Conservation (phyloP, 2,888 invertebrate genomes). For the Osmoderma eremita region DNA sequence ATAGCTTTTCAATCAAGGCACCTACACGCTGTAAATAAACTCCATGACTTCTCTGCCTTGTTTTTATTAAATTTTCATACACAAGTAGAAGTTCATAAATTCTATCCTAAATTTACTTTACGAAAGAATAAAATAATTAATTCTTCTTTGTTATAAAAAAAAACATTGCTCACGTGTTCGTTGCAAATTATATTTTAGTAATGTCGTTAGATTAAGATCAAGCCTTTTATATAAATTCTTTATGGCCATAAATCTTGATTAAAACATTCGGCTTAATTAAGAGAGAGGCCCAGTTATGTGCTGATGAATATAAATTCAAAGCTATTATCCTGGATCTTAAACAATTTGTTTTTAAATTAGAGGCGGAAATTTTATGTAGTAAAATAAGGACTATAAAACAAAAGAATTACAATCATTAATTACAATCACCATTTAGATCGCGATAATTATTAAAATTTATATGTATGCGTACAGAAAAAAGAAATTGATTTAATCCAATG, state of each 20-base stretch:
- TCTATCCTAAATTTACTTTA: too few relatives aligned
- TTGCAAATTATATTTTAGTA: background rate
- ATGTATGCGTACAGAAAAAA: background rate
- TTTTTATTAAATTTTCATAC: too few relatives aligned
- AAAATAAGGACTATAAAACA: constrained; percentile 13
- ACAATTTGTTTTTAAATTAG: constrained; percentile 24
- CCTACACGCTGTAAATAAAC: too few relatives aligned
- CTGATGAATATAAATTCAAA: constrained; percentile 3
- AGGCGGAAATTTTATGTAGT: background rate
- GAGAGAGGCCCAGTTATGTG: background rate
- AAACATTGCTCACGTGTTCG: too few relatives aligned
- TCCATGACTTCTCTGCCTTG: too few relatives aligned
- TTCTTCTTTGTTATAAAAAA: too few relatives aligned
- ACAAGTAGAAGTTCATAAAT: too few relatives aligned
- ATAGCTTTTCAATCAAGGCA: too few relatives aligned
- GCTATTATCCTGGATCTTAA: constrained; percentile 22
- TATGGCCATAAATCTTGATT: constrained; percentile 31
- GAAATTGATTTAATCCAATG: background rate
- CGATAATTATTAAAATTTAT: constrained; percentile 14
- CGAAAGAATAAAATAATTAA: too few relatives aligned
- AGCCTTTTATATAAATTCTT: constrained; percentile 4
- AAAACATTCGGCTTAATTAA: constrained; percentile 22
- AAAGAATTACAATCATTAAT: constrained; percentile 14
- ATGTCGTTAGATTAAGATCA: constrained; percentile 8
- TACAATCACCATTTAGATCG: constrained; percentile 9